Conservation (phyloP, 2,888 invertebrate species). For the Torymus aiolomorphi region DNA sequence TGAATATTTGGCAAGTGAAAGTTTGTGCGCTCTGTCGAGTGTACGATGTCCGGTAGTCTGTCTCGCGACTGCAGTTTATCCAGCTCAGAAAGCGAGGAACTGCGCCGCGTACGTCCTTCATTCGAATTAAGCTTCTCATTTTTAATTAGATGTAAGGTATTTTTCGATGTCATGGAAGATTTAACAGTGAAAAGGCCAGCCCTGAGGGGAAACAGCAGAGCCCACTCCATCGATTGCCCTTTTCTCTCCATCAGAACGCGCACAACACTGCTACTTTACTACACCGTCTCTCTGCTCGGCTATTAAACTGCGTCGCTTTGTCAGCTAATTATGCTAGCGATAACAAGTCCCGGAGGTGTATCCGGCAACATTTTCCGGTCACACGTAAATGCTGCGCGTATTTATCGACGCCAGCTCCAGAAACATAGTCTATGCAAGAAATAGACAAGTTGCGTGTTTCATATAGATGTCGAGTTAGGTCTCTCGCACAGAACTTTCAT, state of each 20-base stretch:
- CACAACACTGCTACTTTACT: too few relatives aligned
- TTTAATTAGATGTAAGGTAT: slow-evolving; percentile 67
- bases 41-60: slow-evolving; percentile 75
- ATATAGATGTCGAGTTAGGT: too few relatives aligned
- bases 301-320: too few relatives aligned
- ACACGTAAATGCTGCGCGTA: too few relatives aligned
- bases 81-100: slow-evolving; percentile 85
- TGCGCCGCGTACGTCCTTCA: slow-evolving; percentile 79
- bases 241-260: slow-evolving; percentile 75
- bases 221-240: slow-evolving; percentile 78
- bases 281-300: too few relatives aligned
- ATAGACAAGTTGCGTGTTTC: too few relatives aligned
- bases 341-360: too few relatives aligned
- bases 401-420: too few relatives aligned
- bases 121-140: slow-evolving; percentile 57
- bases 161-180: slow-evolving; percentile 74
- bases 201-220: slow-evolving; percentile 79
- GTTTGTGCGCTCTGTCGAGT: slow-evolving; percentile 76
- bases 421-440: too few relatives aligned
- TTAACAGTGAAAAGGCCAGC: slow-evolving; percentile 79
- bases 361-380: too few relatives aligned
- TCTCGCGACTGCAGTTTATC: slow-evolving; percentile 78
- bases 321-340: too few relatives aligned
- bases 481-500: not conserved
- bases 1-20: slow-evolving; percentile 68